phyloP scores from a whole-genome alignment of 2,797 vertebrate species.

The Megalops cyprinoides region DNA sequence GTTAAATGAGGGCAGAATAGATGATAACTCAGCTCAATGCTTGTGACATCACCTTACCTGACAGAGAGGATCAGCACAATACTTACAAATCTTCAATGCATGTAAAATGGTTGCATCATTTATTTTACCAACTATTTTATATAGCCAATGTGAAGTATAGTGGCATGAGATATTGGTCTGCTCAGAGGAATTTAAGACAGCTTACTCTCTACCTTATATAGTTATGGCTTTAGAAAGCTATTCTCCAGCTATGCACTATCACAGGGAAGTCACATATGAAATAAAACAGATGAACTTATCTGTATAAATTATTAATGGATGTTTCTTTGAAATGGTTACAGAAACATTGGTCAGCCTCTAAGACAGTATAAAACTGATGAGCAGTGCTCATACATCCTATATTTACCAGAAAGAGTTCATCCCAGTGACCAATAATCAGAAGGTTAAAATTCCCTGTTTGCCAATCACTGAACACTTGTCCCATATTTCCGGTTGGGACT shows the following conservation, averaged over 20 bases:
- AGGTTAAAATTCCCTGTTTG: not conserved
- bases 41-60: not conserved
- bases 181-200: not conserved
- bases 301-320: not conserved
- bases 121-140: not conserved
- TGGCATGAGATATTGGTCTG: not conserved
- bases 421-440: not conserved
- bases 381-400: not conserved
- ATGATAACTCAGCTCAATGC: not conserved
- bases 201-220: constrained; percentile 8
- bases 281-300: not conserved
- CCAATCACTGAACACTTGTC: not conserved
- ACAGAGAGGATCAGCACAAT: not conserved
- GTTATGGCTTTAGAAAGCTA: constrained; percentile 6
- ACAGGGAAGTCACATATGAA: constrained; percentile 3
- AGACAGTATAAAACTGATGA: constrained; percentile 4
- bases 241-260: not conserved
- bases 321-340: constrained; percentile 6
- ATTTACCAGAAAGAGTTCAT: not conserved
- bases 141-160: no score
- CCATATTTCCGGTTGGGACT: not conserved
- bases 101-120: not conserved
- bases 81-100: not conserved
- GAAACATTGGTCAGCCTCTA: not conserved
- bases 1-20: not conserved